Evolutionary conservation across 2,888 invertebrate species (phyloP), one percentile per base, ranked within the genome.

Genomic region (Lutraria lutraria): DNA sequence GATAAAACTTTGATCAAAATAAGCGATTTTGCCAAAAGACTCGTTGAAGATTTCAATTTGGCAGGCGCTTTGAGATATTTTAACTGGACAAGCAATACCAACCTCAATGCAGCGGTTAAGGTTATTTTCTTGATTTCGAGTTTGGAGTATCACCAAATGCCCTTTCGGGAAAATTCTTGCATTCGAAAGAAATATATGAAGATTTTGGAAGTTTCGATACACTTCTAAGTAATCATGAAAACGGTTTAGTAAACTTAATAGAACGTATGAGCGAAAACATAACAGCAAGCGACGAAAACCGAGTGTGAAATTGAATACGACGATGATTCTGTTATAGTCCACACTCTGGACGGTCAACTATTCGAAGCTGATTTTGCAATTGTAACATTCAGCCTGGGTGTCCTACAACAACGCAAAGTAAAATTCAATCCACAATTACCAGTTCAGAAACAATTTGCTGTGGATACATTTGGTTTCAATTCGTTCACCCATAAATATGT

Each of bases 331-430:
- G 92, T 91, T 3, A 79, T 15, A 6, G 92, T 93, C 0, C 53
- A 82, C 0, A 92, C 92, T 10, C 43, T 54, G 16, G 80, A 85
- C 43, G 91, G 89, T 8, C 83, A 72, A 3, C 16, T 56, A 6
- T 89, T 89, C 56, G 43, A 81, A 10, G 89, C 89, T 2, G 89
- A 91, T 54, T 90, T 83, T 54, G 93, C 84, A 19, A 88, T 93
- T 19, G 87, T 90, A 2, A 93, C 93, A 10, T 90, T 91, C 80
- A 92, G 93, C 53, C 63, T 93, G 3, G 93, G 93, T 16, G 93
- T 93, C 12, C 83, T 91, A 19, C 90, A 93, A 60, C 81, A 90
- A 16, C 80, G 90, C 12, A 31, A 68, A 15, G 88, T 92, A 0
- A 63, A 34, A 12, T 93, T 93, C 63, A 54, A 34, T 19, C 93